Evolutionary conservation across 2,797 vertebrate genomes (phyloP), one percentile per base, ranked within the genome.

Genomic region (Anguilla marmorata): DNA sequence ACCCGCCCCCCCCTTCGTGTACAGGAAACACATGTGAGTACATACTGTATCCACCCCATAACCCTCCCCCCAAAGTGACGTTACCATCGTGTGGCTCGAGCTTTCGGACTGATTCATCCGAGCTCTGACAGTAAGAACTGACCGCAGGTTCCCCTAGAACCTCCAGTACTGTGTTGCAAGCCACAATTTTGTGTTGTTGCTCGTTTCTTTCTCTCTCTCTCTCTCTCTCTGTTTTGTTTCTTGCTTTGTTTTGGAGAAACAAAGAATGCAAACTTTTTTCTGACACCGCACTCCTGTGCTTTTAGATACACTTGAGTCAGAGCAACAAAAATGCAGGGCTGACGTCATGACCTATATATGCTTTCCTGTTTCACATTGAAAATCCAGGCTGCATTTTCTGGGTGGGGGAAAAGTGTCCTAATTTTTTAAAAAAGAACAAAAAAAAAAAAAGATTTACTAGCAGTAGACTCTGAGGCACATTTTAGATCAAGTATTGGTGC

Each of bases 61-160:
- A 11, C 50, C 50, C 16, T 1, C 87, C 58, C 87, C 87, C 90
- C 45, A 24, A 89, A 91, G 90, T 92, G 92, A 94, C 93, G 93
- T 93, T 94, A 92, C 90, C 90, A 63, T 89, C 91, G 89, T 91
- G 88, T 90, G 74, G 92, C 89, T 93, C 93, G 91, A 89, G 91
- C 90, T 90, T 94, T 90, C 91, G 86, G 91, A 92, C 94, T 96
- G 96, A 96, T 93, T 95, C 95, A 96, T 96, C 94, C 87, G 93
- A 93, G 85, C 3, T 37, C 74, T 93, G 93, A 95, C 92, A 86
- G 94, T 92, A 93, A 95, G 88, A 80, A 93, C 91, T 58, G 86
- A 89, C 89, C 89, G 58, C 90, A 93, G 89, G 93, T 86, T 86
- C 88, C 88, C 60, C 41, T n/a, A 21, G 0, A 48, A 50, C 79